Evolutionary conservation across 2,888 invertebrate genomes (phyloP).

Genomic region (Onthophagus sagittarius): DNA sequence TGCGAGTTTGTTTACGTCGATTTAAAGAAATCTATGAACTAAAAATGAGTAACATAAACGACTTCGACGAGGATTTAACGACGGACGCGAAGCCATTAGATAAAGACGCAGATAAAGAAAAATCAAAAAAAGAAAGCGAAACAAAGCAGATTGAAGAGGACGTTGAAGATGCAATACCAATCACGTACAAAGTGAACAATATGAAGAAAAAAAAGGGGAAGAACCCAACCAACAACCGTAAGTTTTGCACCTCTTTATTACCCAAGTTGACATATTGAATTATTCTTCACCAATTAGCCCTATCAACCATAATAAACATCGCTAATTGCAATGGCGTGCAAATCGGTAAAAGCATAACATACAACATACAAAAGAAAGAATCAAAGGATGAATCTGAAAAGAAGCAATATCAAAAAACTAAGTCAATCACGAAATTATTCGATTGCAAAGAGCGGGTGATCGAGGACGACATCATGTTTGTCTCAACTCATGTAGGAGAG

Average conservation of each 20-base stretch:
- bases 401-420: conserved; percentile 29
- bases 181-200: conserved; percentile 15
- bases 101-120: conserved; percentile 25
- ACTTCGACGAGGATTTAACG: conserved; percentile 23
- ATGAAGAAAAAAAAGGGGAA: conserved; percentile 8
- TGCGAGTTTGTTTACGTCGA: conserved; percentile 2
- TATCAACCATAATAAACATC: conserved; percentile 53
- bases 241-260: neutral
- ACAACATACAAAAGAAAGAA: conserved; percentile 38
- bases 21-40: neutral
- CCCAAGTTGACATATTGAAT: neutral
- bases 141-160: conserved; percentile 7
- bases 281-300: conserved; percentile 42
- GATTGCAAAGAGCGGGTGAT: conserved; percentile 44
- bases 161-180: neutral
- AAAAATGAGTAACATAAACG: conserved; percentile 16
- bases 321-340: conserved; percentile 50
- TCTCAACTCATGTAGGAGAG: conserved; percentile 58
- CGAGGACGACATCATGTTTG: conserved; percentile 53
- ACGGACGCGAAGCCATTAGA: conserved; percentile 35
- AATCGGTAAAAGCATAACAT: conserved; percentile 49
- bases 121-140: conserved; percentile 19
- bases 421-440: conserved; percentile 29
- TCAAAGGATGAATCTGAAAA: conserved; percentile 36
- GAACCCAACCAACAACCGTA: conserved; percentile 16